A percentile compares a stretch with the other conserved stretches of the same genome.
Conservation (phyloP, 2,113 vertebrate species). For the Rutilus rutilus region DNA sequence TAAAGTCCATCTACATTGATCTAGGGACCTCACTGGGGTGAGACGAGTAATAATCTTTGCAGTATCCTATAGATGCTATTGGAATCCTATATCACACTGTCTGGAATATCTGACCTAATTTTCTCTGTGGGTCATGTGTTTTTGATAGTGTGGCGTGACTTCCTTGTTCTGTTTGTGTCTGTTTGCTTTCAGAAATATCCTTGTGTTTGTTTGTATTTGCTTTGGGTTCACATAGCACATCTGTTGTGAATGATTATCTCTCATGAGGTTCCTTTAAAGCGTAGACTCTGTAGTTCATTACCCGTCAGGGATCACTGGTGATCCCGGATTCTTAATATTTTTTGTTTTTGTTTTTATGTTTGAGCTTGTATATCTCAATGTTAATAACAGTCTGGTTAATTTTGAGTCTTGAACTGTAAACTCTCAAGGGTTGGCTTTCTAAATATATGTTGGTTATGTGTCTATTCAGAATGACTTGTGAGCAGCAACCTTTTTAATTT, state of each 20-base stretch:
- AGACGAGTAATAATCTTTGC: neutral
- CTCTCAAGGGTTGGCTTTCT: too few relatives aligned
- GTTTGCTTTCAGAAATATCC: neutral
- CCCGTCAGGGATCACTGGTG: too few relatives aligned
- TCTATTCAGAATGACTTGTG: too few relatives aligned
- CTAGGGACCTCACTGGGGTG: neutral
- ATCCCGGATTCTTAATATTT: too few relatives aligned
- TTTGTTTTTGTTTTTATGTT: too few relatives aligned
- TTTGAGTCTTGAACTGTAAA: too few relatives aligned
- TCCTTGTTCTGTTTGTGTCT: neutral
- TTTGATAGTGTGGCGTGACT: neutral
- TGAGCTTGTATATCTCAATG: too few relatives aligned
- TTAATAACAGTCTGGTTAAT: too few relatives aligned
- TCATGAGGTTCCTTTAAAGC: conserved; percentile 3
- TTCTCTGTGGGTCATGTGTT: neutral
- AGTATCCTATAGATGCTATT: neutral
- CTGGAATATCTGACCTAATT: neutral
- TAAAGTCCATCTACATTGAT: conserved; percentile 4
- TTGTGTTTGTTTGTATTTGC: conserved; percentile 17
- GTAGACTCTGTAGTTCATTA: neutral
- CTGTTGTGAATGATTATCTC: conserved; percentile 26
- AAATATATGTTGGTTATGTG: too few relatives aligned
- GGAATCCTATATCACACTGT: neutral
- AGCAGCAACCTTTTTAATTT: too few relatives aligned
- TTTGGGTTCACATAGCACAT: neutral